A percentile compares a stretch with the other conserved stretches of the same genome.
These are phyloP conservation scores for Propsilocerus akamusi DNA, from an alignment of 1,140 invertebrate species.

Conservation along the genomic window DNA sequence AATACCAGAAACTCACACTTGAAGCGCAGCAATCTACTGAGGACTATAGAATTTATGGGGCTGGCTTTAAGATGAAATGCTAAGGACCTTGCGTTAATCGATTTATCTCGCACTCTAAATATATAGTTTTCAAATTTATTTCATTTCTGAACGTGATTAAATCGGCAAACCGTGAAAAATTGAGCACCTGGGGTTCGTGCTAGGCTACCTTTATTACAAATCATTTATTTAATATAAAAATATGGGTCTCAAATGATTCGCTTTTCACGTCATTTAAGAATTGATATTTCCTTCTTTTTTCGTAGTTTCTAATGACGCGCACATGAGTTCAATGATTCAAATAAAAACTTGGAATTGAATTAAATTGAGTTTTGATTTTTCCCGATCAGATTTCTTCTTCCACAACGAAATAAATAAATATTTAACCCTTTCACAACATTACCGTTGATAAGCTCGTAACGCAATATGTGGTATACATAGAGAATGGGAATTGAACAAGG, in stretches of 20 bases:
- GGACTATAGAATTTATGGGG: conserved; percentile 15
- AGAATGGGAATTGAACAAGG: background rate
- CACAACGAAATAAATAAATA: too few relatives aligned
- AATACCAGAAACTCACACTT: conserved; percentile 17
- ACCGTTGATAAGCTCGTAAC: background rate
- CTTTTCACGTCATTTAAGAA: too few relatives aligned
- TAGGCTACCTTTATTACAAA: too few relatives aligned
- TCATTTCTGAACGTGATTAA: background rate
- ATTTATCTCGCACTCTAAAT: background rate
- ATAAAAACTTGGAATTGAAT: too few relatives aligned
- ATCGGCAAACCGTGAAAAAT: background rate
- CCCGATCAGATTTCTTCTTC: too few relatives aligned
- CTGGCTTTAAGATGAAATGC: conserved; percentile 15
- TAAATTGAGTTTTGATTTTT: too few relatives aligned
- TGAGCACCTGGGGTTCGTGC: conserved; percentile 1
- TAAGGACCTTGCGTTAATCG: background rate
- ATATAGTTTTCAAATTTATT: background rate
- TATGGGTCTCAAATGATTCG: too few relatives aligned
- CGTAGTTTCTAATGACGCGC: too few relatives aligned
- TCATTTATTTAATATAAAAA: too few relatives aligned
- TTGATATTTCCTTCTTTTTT: too few relatives aligned
- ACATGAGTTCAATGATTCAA: too few relatives aligned
- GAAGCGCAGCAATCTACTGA: conserved; percentile 15
- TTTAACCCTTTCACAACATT: too few relatives aligned
- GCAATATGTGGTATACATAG: background rate